Evolutionary conservation across 1,140 invertebrate species (phyloP).

Genomic region (Megalonaias nervosa): DNA sequence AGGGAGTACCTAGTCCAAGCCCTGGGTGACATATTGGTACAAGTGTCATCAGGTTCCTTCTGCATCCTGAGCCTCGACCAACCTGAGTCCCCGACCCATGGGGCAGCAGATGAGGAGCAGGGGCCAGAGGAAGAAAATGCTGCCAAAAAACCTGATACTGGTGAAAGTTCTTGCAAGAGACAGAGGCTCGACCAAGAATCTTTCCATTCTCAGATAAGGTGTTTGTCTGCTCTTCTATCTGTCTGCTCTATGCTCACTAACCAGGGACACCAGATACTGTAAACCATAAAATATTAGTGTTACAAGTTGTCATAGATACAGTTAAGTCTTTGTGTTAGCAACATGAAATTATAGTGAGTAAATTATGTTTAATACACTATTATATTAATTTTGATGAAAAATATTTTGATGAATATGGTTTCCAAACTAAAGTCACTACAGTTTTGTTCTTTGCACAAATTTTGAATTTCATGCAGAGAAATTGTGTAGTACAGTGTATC

Average conservation of each 20-base stretch:
- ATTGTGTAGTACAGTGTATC: too few species aligned
- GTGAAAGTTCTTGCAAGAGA: constrained; percentile 55
- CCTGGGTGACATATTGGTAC: constrained; percentile 79
- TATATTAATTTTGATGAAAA: too few species aligned
- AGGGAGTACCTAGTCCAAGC: constrained; percentile 78
- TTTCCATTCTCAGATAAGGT: constrained; percentile 72
- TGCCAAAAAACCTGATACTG: constrained; percentile 26
- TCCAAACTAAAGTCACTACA: too few species aligned
- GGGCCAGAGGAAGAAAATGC: too few species aligned
- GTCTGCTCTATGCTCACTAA: neutral
- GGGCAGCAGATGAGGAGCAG: too few species aligned
- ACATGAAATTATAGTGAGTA: neutral
- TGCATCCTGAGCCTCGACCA: constrained; percentile 76
- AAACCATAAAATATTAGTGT: neutral
- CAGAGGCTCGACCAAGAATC: constrained; percentile 70
- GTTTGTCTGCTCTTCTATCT: neutral
- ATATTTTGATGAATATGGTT: too few species aligned
- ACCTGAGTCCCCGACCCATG: too few species aligned
- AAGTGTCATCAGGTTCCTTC: constrained; percentile 66
- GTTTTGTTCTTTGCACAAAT: too few species aligned
- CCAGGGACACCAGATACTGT: neutral
- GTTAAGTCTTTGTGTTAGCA: neutral
- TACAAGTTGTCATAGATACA: neutral
- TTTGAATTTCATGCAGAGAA: too few species aligned
- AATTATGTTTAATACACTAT: too few species aligned